phyloP scores from a whole-genome alignment of 2,888 invertebrate species.

The Hermaeophaga mercurialis region DNA sequence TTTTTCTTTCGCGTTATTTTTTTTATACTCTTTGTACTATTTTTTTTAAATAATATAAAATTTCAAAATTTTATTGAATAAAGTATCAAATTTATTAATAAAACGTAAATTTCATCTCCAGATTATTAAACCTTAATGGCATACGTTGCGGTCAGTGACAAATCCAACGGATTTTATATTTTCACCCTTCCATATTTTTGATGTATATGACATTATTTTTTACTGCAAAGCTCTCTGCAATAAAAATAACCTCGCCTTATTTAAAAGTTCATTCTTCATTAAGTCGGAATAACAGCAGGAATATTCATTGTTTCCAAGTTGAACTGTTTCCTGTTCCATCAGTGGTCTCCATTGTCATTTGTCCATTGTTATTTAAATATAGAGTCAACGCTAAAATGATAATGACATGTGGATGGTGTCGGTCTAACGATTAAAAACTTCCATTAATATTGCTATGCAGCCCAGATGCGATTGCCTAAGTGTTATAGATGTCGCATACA shows the following conservation, averaged over 20 bases:
- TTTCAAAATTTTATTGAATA: too few species aligned
- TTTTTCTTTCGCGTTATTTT: too few species aligned
- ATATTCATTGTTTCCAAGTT: conserved; percentile 23
- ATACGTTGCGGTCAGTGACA: too few species aligned
- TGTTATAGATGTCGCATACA: conserved; percentile 29
- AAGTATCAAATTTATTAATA: too few species aligned
- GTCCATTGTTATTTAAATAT: conserved; percentile 29
- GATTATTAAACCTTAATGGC: too few species aligned
- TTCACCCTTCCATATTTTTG: too few species aligned
- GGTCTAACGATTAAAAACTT: conserved; percentile 25
- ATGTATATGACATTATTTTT: too few species aligned
- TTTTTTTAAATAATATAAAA: too few species aligned
- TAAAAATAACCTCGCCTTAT: conserved; percentile 2
- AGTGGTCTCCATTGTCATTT: conserved; percentile 24
- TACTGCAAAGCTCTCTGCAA: too few species aligned
- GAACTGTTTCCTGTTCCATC: conserved; percentile 18
- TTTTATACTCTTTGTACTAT: too few species aligned
- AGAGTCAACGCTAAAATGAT: conserved; percentile 19
- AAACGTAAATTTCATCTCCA: too few species aligned
- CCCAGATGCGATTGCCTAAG: conserved; percentile 27
- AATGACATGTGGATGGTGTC: conserved; percentile 29
- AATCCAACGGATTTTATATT: too few species aligned
- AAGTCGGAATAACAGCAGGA: conserved; percentile 17
- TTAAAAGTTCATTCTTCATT: conserved; percentile 28
- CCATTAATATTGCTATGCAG: conserved; percentile 26